Percentiles rank a stretch among this genome's conserved stretches.
These are phyloP conservation scores for Apodemia duryi DNA, from an alignment of 2,888 invertebrate species.

Conservation along the genomic window DNA sequence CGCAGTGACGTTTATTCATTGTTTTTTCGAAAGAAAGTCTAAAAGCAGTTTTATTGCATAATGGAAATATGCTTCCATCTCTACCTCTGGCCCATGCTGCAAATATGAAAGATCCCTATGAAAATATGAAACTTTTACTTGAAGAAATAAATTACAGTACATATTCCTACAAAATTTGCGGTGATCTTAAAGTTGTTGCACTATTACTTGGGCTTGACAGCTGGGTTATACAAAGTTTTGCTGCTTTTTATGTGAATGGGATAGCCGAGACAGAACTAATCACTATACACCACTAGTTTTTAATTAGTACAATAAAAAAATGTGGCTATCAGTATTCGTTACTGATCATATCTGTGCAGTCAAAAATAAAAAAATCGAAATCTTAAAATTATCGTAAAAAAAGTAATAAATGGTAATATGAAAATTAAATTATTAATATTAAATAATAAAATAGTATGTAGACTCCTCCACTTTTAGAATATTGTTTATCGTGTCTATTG, in stretches of 20 bases:
- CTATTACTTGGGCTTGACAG: conserved; percentile 10
- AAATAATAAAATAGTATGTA: too few relatives aligned
- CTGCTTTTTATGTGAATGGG: conserved; percentile 16
- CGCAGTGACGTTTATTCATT: conserved; percentile 4
- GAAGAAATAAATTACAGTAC: neutral
- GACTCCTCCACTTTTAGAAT: too few relatives aligned
- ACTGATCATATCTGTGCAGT: too few relatives aligned
- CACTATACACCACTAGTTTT: neutral
- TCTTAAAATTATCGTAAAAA: too few relatives aligned
- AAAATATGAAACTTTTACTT: conserved; percentile 6
- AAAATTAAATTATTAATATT: too few relatives aligned
- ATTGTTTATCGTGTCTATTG: too few relatives aligned
- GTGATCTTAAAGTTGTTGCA: conserved; percentile 14
- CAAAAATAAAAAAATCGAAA: too few relatives aligned
- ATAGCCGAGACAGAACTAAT: conserved; percentile 8
- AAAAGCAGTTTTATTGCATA: conserved; percentile 9
- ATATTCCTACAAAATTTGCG: conserved; percentile 13
- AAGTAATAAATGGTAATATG: too few relatives aligned
- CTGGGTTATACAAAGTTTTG: conserved; percentile 14
- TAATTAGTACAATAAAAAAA: neutral
- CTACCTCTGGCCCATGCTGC: neutral
- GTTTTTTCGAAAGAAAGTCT: neutral
- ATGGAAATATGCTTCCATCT: conserved; percentile 2
- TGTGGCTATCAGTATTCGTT: neutral
- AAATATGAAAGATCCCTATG: conserved; percentile 11